Conservation (phyloP, 2,797 vertebrate species). For the Sebastes cheni region DNA sequence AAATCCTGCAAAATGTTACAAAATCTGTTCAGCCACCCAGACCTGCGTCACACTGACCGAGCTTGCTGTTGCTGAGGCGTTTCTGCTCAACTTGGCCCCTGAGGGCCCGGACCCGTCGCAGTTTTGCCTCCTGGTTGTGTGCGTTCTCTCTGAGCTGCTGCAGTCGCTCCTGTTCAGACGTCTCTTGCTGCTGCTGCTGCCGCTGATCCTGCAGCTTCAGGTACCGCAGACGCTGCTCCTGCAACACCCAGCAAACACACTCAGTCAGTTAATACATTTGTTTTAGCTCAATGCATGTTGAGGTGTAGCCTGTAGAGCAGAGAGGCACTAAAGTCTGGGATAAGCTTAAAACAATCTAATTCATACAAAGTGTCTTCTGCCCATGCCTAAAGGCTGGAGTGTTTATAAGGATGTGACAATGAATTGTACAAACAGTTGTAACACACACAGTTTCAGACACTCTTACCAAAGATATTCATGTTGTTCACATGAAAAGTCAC, state of each 20-base stretch:
- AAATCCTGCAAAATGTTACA: not conserved
- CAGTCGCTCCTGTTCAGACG: conserved; percentile 89
- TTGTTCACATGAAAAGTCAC: no score
- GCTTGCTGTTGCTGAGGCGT: conserved; percentile 90
- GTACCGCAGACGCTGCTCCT: conserved; percentile 90
- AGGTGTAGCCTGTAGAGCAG: not conserved
- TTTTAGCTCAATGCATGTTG: not conserved
- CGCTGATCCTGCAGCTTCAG: conserved; percentile 85
- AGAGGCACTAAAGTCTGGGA: not conserved
- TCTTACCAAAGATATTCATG: no score
- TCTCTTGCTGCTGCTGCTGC: conserved; percentile 85
- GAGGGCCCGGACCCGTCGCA: conserved; percentile 89
- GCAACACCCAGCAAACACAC: not conserved
- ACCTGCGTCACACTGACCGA: conserved; percentile 81
- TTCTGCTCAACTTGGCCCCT: conserved; percentile 95
- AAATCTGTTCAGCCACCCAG: not conserved
- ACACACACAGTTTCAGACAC: no score
- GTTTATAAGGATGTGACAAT: no score
- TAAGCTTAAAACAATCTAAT: not conserved
- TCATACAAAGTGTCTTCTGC: not conserved
- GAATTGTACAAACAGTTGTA: no score
- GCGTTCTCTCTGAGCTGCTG: conserved; percentile 89
- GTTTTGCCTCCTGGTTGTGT: conserved; percentile 93
- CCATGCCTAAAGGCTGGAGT: no score
- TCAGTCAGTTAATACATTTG: not conserved